These are phyloP conservation scores for Leptodactylus fuscus DNA, from an alignment of 2,113 vertebrate species.

Conservation along the genomic window DNA sequence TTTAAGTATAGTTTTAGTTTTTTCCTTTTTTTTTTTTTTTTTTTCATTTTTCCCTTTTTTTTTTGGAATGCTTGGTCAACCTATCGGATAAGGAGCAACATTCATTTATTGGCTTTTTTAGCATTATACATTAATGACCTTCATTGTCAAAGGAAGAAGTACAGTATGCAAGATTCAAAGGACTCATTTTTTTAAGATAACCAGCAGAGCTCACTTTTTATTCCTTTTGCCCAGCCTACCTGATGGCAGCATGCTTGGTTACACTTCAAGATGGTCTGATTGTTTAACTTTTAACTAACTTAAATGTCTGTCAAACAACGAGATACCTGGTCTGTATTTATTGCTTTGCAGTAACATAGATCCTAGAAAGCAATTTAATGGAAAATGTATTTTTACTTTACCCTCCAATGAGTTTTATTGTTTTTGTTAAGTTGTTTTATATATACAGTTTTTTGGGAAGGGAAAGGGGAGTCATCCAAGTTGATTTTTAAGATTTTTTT, in stretches of 20 bases:
- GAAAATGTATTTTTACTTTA: constrained; percentile 53
- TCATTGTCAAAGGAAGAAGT: constrained; percentile 70
- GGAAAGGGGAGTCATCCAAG: constrained; percentile 71
- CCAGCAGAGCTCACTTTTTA: constrained; percentile 70
- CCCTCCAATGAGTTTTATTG: constrained; percentile 24
- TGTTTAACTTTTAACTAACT: constrained; percentile 79
- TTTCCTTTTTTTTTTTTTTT: constrained; percentile 65
- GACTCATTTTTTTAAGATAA: constrained; percentile 74
- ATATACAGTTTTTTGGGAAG: constrained; percentile 74
- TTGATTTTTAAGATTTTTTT: constrained; percentile 72
- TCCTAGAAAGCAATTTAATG: constrained; percentile 72
- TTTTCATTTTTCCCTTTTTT: constrained; percentile 66
- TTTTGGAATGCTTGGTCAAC: constrained; percentile 88
- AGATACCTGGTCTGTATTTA: constrained; percentile 72
- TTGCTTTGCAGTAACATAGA: constrained; percentile 75
- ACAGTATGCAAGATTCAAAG: constrained; percentile 66
- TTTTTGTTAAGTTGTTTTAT: background rate
- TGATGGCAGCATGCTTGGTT: constrained; percentile 71
- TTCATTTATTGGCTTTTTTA: constrained; percentile 82
- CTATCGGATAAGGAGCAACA: constrained; percentile 79
- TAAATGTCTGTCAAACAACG: constrained; percentile 74
- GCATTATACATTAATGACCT: constrained; percentile 68
- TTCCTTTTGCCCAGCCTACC: constrained; percentile 71
- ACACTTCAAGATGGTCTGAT: constrained; percentile 71
- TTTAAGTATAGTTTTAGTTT: constrained; percentile 86